phyloP scores from a whole-genome alignment of 2,888 invertebrate genomes.

The Dicyrtoma fusca region DNA sequence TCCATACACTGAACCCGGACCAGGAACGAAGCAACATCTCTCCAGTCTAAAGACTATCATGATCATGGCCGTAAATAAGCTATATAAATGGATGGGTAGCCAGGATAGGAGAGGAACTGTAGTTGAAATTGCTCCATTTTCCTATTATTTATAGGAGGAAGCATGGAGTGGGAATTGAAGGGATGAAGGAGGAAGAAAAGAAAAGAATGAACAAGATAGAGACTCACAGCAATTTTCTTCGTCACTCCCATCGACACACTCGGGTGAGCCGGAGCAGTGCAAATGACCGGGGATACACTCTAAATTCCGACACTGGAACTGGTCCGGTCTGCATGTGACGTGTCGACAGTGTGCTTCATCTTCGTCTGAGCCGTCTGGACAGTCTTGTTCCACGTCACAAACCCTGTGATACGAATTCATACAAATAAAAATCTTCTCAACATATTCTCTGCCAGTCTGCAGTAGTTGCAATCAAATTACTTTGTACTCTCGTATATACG shows the following conservation, averaged over 20 bases:
- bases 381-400: conserved; percentile 65
- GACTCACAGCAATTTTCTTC: conserved; percentile 77
- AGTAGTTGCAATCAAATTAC: no score
- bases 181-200: background rate
- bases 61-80: no score
- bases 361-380: conserved; percentile 79
- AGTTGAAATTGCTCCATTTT: no score
- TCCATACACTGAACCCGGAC: no score
- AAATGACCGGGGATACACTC: conserved; percentile 76
- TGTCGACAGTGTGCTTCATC: conserved; percentile 65
- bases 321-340: conserved; percentile 79
- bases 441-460: no score
- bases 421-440: no score
- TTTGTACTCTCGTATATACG: no score
- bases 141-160: no score
- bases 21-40: no score
- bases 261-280: conserved; percentile 78
- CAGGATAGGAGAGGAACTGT: no score
- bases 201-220: background rate
- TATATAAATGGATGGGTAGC: no score
- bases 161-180: background rate
- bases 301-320: conserved; percentile 80
- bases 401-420: conserved; percentile 3
- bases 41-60: no score
- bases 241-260: conserved; percentile 84